phyloP scores from a whole-genome alignment of 2,113 vertebrate genomes.

The Rissa tridactyla region DNA sequence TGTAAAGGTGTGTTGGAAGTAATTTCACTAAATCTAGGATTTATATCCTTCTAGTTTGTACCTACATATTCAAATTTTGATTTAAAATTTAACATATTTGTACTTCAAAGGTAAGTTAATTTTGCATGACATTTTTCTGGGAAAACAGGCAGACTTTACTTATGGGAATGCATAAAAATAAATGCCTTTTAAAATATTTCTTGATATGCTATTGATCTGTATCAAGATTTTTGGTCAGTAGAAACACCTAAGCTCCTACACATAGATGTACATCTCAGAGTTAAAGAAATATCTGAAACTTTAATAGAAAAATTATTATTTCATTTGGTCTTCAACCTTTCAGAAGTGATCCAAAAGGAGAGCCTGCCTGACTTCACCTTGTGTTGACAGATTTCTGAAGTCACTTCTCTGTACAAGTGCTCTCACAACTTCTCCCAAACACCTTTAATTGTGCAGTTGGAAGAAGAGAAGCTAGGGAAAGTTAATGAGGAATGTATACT shows the following conservation, averaged over 20 bases:
- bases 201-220: background rate
- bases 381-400: background rate
- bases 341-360: background rate
- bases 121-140: background rate
- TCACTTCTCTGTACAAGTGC: background rate
- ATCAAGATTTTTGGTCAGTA: background rate
- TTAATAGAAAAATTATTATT: background rate
- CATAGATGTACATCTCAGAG: background rate
- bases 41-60: background rate
- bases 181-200: background rate
- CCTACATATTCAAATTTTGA: background rate
- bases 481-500: background rate
- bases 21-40: background rate
- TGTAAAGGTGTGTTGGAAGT: background rate
- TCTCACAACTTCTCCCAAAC: background rate
- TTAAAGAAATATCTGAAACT: background rate
- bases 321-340: background rate
- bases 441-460: background rate
- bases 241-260: background rate
- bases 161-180: background rate
- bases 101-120: background rate
- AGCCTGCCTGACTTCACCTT: background rate
- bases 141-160: background rate
- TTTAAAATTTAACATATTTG: background rate
- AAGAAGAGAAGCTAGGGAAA: background rate